A percentile compares a stretch with the other conserved stretches of the same genome.
These are phyloP conservation scores for Andrena minutula DNA, from an alignment of 2,888 invertebrate species.

Conservation along the genomic window DNA sequence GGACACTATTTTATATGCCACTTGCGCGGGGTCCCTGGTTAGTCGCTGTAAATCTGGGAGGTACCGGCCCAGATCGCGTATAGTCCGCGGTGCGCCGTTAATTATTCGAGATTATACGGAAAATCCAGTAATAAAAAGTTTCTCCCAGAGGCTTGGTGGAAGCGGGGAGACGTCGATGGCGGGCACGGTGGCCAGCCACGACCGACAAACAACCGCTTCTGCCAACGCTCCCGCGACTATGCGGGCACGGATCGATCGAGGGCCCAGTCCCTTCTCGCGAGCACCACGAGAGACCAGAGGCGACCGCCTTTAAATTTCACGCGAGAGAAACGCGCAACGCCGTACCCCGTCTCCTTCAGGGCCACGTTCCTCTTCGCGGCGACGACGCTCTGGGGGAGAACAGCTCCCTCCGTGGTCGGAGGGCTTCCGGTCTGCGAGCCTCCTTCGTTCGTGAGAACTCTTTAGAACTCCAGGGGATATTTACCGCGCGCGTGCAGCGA, in stretches of 20 bases:
- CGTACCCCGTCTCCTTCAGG: constrained; percentile 43
- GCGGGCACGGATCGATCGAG: constrained; percentile 77
- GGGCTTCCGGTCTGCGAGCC: background rate
- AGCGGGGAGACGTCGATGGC: constrained; percentile 18
- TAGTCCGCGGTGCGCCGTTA: constrained; percentile 71
- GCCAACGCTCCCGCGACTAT: constrained; percentile 67
- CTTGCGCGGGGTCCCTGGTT: no score
- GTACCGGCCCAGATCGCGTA: background rate
- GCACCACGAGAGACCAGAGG: constrained; percentile 47
- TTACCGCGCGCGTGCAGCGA: no score
- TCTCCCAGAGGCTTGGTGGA: constrained; percentile 38
- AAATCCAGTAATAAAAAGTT: constrained; percentile 78
- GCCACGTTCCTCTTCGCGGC: constrained; percentile 41
- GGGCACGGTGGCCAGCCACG: constrained; percentile 42
- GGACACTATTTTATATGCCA: no score
- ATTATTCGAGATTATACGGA: constrained; percentile 80
- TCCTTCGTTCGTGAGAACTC: no score
- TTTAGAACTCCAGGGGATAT: no score
- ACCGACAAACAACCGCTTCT: constrained; percentile 63
- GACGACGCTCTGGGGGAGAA: background rate
- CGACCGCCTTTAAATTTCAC: constrained; percentile 74
- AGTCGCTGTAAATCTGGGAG: no score
- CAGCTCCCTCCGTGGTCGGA: background rate
- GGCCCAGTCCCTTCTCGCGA: constrained; percentile 73
- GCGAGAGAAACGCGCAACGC: constrained; percentile 63